phyloP scores from a whole-genome alignment of 2,888 invertebrate species.

The Metacarcinus magister region DNA sequence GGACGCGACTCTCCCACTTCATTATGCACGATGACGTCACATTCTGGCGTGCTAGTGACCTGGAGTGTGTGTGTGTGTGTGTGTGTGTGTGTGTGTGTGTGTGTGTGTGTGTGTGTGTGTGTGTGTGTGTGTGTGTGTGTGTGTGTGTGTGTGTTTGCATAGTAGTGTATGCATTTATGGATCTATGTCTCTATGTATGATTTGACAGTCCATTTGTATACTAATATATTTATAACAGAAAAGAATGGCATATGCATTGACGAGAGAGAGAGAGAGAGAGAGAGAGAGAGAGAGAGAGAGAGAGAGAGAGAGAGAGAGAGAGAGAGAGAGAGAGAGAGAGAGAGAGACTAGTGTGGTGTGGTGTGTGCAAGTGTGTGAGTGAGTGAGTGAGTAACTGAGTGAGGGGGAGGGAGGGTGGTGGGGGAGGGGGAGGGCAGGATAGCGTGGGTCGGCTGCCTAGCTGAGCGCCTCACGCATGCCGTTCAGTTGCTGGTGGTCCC shows the following conservation, averaged over 20 bases:
- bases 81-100: conserved; percentile 26
- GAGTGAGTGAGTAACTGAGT: not conserved
- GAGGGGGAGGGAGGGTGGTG: not conserved
- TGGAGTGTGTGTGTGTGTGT: not conserved
- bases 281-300: not conserved
- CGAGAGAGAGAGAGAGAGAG: not conserved
- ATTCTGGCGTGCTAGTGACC: not conserved
- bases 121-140: not conserved
- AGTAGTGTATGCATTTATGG: not conserved
- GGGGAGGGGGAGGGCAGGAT: not conserved
- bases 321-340: not conserved
- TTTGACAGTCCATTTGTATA: not conserved
- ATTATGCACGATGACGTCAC: not conserved
- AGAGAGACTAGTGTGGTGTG: not conserved
- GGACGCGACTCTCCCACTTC: not conserved
- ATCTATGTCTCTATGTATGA: not conserved
- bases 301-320: not conserved
- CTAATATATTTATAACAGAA: not conserved
- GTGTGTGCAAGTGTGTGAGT: no score
- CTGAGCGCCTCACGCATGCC: not conserved
- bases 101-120: not conserved
- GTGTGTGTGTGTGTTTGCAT: not conserved
- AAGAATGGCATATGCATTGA: not conserved
- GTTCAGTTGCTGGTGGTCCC: conserved; percentile 23
- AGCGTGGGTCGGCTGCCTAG: not conserved